A percentile compares a stretch with the other conserved stretches of the same genome.
Evolutionary conservation across 2,888 invertebrate genomes (phyloP).

Genomic region (Pedicia rivosa): DNA sequence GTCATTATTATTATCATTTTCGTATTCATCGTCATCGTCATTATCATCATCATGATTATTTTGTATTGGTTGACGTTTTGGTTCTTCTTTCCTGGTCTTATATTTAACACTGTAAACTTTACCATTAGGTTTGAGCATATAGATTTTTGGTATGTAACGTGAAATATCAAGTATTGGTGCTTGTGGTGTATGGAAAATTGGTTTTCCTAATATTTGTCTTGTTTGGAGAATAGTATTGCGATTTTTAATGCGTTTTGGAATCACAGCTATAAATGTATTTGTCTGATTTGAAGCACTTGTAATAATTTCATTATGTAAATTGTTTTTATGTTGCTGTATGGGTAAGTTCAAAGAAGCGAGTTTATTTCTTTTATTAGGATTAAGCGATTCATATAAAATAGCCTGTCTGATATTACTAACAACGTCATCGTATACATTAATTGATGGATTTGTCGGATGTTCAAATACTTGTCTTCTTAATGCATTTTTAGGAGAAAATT

Average conservation of each 20-base stretch:
- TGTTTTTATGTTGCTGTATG: background rate
- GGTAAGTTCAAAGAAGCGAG: background rate
- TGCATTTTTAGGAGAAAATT: background rate
- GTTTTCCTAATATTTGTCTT: background rate
- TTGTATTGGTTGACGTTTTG: no score
- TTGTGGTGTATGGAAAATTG: background rate
- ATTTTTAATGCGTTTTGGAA: slow-evolving; percentile 8
- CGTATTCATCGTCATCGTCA: no score
- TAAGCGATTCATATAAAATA: background rate
- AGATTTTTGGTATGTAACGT: slow-evolving; percentile 8
- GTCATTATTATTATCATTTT: no score
- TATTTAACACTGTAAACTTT: slow-evolving; percentile 9
- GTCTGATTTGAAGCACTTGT: no score
- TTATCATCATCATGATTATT: no score
- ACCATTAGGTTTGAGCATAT: slow-evolving; percentile 10
- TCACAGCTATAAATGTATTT: background rate
- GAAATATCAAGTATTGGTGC: slow-evolving; percentile 10
- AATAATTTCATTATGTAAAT: no score
- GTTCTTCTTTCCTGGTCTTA: background rate
- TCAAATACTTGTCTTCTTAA: background rate
- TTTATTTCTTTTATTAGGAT: background rate
- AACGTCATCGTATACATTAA: slow-evolving; percentile 12
- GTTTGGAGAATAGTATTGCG: slow-evolving; percentile 3
- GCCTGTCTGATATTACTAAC: slow-evolving; percentile 12
- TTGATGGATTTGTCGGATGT: slow-evolving; percentile 2